Base-by-base conservation (phyloP, 1,140 invertebrate genomes). In the Aphidius gifuensis region DNA sequence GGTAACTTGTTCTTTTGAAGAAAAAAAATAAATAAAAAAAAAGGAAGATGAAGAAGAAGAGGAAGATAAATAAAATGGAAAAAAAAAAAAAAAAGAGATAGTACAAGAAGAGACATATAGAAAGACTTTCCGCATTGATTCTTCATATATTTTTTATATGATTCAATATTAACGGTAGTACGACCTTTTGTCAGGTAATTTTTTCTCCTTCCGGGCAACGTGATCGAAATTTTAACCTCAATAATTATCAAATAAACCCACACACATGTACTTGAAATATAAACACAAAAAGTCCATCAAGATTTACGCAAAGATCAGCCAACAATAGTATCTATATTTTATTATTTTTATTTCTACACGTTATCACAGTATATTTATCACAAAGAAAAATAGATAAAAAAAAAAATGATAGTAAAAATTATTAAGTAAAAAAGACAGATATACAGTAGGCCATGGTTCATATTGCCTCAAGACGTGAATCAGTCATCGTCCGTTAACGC, bases 91-190 rank as follows among this genome's bases (percentile, higher is more conserved):
- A 58, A 11, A 50, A 9, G 48, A 50, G 39, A 5, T 53, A 39
- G 32, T 53, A 23, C 51, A 11, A 32, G 32, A 39, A 23, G 51
- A 5, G 51, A 32, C 23, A 32, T 32, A 32, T 32, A 32, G 23
- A 32, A 32, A 32, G 23, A 32, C 23, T 32, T 32, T 32, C 23
- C 23, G 23, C 23, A 32, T 32, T 32, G 23, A 32, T 32, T 32
- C 49, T 50, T 50, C 16, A 6, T 32, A 32, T 32, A 32, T 58
- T n/a, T 9, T 44, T 0, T 48, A 69, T 70, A 68, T 63, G 61
- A 66, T 62, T 58, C 58, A 61, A 61, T 66, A 59, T 49, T 76
- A 78, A 78, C 75, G 76, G 74, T 74, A 78, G 63, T 43, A 45
- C 40, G 45, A 45, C 16, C 58, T 40, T 45, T 62, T 40, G 61